Evolutionary conservation across 2,113 vertebrate species (phyloP).

Genomic region (Cinclus mexicanus): DNA sequence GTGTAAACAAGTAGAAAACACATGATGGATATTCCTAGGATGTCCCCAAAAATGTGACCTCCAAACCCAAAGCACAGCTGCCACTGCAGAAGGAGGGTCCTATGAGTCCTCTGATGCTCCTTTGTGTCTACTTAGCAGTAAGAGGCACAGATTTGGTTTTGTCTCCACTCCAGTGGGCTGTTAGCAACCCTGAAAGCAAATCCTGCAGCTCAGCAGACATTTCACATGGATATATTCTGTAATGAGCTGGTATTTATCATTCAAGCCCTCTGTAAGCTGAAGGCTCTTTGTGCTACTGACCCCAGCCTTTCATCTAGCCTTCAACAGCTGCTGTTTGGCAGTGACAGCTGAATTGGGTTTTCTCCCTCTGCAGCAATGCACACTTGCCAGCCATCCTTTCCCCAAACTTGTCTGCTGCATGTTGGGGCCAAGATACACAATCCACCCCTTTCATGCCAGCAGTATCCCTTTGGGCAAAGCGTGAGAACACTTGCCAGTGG

Average conservation of each 20-base stretch:
- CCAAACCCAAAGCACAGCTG: constrained; percentile 8
- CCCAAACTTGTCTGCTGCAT: neutral
- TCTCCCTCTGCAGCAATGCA: neutral
- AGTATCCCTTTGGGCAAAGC: neutral
- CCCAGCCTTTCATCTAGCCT: neutral
- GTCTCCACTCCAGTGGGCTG: neutral
- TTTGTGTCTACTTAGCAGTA: neutral
- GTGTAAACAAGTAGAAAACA: constrained; percentile 23
- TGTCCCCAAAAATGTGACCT: neutral
- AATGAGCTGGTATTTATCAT: constrained; percentile 29
- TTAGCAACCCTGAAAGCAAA: constrained; percentile 4
- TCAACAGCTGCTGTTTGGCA: constrained; percentile 28
- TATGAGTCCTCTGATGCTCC: neutral
- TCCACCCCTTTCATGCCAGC: neutral
- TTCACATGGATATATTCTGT: constrained; percentile 5
- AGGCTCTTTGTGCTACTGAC: constrained; percentile 48
- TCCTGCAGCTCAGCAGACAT: constrained; percentile 25
- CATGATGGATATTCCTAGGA: neutral
- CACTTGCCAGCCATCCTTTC: constrained; percentile 19
- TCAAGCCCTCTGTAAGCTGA: neutral
- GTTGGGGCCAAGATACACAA: constrained; percentile 32
- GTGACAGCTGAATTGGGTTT: constrained; percentile 41
- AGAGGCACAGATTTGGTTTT: constrained; percentile 38
- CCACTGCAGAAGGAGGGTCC: neutral
- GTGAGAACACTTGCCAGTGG: neutral